Percentiles rank a stretch among this genome's conserved stretches.
Evolutionary conservation across 2,888 invertebrate species (phyloP).

Genomic region (Unio delphinus): DNA sequence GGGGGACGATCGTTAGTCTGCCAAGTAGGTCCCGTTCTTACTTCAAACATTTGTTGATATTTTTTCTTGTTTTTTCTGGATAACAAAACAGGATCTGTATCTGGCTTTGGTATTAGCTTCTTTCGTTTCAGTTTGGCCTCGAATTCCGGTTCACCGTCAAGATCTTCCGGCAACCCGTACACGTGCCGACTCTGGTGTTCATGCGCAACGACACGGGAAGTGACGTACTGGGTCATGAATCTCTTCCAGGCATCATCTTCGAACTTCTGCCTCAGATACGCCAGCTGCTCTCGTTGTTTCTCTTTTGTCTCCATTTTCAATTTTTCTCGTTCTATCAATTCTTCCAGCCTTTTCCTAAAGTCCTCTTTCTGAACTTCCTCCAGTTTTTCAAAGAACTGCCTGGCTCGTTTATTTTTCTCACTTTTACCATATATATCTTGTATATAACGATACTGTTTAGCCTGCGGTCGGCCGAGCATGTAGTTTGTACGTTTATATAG

Average conservation of each 20-base stretch:
- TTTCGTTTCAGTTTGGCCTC: slow-evolving; percentile 13
- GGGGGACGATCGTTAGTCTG: slow-evolving; percentile 40
- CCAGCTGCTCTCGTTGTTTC: slow-evolving; percentile 37
- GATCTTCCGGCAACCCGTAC: slow-evolving; percentile 56
- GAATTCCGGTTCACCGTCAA: slow-evolving; percentile 13
- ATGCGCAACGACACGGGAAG: slow-evolving; percentile 54
- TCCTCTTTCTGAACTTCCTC: slow-evolving; percentile 43
- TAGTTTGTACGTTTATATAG: slow-evolving; percentile 34
- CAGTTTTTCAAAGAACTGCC: slow-evolving; percentile 48
- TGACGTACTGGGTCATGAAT: slow-evolving; percentile 62
- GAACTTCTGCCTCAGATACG: slow-evolving; percentile 45
- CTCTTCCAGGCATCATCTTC: slow-evolving; percentile 51
- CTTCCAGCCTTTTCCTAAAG: slow-evolving; percentile 33
- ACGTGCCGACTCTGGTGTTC: slow-evolving; percentile 47
- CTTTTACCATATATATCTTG: slow-evolving; percentile 45
- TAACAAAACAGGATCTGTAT: slow-evolving; percentile 12
- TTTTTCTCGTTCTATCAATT: slow-evolving; percentile 30
- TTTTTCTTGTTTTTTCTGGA: slow-evolving; percentile 37
- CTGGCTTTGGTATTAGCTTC: slow-evolving; percentile 5
- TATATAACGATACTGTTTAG: slow-evolving; percentile 45
- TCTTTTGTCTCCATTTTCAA: slow-evolving; percentile 29
- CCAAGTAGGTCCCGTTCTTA: slow-evolving; percentile 45
- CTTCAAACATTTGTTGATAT: slow-evolving; percentile 46
- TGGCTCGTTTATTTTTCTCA: slow-evolving; percentile 37
- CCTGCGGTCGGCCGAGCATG: slow-evolving; percentile 46